Percentiles rank a stretch among this genome's conserved stretches.
Evolutionary conservation across 1,140 invertebrate species (phyloP).

Genomic region (Megalonaias nervosa): DNA sequence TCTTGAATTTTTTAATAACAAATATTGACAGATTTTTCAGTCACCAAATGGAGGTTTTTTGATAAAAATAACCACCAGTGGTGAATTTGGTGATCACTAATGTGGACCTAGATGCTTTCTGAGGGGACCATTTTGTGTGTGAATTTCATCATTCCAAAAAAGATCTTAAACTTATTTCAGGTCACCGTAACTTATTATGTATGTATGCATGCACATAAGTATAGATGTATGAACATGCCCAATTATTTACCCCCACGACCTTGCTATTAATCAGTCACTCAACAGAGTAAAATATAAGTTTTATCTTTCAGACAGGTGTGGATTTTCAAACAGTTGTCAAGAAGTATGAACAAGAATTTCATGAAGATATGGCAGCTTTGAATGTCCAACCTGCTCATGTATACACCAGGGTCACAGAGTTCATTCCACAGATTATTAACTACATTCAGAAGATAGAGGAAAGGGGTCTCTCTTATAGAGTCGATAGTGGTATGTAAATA

Average conservation of each 20-base stretch:
- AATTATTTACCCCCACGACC: not conserved
- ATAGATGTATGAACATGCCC: too few species aligned
- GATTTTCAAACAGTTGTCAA: constrained; percentile 42
- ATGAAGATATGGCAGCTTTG: constrained; percentile 82
- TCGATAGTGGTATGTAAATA: constrained; percentile 39
- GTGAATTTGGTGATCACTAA: too few species aligned
- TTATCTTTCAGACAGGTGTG: not conserved
- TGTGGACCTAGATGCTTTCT: too few species aligned
- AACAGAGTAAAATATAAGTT: not conserved
- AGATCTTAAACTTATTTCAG: too few species aligned
- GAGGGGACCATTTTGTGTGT: too few species aligned
- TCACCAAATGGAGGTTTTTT: too few species aligned
- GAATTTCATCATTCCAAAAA: too few species aligned
- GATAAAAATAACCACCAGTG: too few species aligned
- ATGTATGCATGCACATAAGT: too few species aligned
- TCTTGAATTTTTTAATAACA: too few species aligned
- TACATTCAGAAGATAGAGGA: constrained; percentile 83
- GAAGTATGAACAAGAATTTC: constrained; percentile 87
- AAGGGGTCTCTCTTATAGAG: constrained; percentile 61
- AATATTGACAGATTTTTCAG: too few species aligned
- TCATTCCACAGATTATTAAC: constrained; percentile 83
- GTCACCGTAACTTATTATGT: too few species aligned
- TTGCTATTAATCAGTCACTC: not conserved
- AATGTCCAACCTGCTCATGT: constrained; percentile 81
- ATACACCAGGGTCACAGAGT: constrained; percentile 83